Conservation (phyloP, 2,113 vertebrate species). For the Syngnathus typhle region DNA sequence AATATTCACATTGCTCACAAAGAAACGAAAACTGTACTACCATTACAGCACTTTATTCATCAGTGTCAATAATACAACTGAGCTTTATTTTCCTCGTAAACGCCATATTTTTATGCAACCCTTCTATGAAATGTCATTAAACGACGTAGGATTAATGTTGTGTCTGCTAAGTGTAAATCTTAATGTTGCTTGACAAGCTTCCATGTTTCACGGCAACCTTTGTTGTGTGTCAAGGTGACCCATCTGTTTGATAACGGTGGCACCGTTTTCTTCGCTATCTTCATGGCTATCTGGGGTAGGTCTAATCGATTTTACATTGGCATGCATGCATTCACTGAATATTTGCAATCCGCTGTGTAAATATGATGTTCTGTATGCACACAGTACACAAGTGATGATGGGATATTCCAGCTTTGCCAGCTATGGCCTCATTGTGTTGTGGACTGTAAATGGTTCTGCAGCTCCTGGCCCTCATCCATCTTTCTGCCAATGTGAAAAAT, state of each 20-base stretch:
- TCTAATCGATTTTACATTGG: conserved; percentile 14
- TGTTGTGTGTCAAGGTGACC: conserved; percentile 65
- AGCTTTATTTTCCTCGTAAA: too few relatives aligned
- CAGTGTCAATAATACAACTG: too few relatives aligned
- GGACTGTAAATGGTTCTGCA: conserved; percentile 15
- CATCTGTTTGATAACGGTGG: conserved; percentile 76
- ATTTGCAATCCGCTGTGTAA: conserved; percentile 20
- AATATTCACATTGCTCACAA: not conserved
- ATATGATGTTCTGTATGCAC: not conserved
- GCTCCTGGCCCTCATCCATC: conserved; percentile 29
- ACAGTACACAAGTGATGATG: conserved; percentile 15
- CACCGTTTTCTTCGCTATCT: conserved; percentile 76
- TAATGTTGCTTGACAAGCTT: not conserved
- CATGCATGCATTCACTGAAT: conserved; percentile 16
- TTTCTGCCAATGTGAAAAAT: conserved; percentile 35
- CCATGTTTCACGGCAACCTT: not conserved
- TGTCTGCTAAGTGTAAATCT: not conserved
- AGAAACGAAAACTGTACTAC: too few relatives aligned
- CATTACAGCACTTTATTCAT: too few relatives aligned
- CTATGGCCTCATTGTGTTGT: conserved; percentile 17
- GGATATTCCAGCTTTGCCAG: conserved; percentile 20
- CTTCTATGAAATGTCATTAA: not conserved
- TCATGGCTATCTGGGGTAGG: conserved; percentile 79
- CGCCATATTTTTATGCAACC: too few relatives aligned
- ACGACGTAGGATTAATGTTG: not conserved